A percentile compares a stretch with the other conserved stretches of the same genome.
Evolutionary conservation across 2,888 invertebrate genomes (phyloP).

Genomic region (Folsomia candida): DNA sequence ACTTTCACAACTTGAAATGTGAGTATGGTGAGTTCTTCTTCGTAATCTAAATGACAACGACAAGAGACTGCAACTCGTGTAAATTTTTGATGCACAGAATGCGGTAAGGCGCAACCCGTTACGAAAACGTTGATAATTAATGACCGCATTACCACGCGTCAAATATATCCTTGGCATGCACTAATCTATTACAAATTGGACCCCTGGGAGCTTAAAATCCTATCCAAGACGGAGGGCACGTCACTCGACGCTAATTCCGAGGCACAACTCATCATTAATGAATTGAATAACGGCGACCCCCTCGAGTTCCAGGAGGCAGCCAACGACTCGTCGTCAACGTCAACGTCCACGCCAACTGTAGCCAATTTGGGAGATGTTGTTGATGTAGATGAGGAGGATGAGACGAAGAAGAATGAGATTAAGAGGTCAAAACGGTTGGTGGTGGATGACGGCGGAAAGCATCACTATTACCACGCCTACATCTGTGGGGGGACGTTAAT

Average conservation of each 20-base stretch:
- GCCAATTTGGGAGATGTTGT: background rate
- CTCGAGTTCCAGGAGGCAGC: background rate
- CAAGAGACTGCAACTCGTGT: background rate
- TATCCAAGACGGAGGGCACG: background rate
- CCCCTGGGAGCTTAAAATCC: background rate
- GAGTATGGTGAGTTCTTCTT: constrained; percentile 27
- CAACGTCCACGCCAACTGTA: no score
- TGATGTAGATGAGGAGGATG: constrained; percentile 7
- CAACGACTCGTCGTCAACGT: background rate
- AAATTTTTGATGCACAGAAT: constrained; percentile 16
- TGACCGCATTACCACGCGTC: constrained; percentile 18
- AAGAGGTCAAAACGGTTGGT: background rate
- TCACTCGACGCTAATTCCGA: background rate
- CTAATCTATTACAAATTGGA: constrained; percentile 30
- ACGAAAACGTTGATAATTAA: constrained; percentile 21
- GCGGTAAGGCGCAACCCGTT: constrained; percentile 27
- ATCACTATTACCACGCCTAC: constrained; percentile 27
- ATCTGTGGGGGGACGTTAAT: constrained; percentile 32
- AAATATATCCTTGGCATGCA: constrained; percentile 32
- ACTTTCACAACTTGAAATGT: constrained; percentile 31
- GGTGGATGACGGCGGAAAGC: background rate
- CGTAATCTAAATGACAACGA: background rate
- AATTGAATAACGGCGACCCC: constrained; percentile 15
- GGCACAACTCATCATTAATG: constrained; percentile 18
- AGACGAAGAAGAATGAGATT: background rate